Conservation (phyloP, 2,797 vertebrate genomes). For the Ceryle rudis region DNA sequence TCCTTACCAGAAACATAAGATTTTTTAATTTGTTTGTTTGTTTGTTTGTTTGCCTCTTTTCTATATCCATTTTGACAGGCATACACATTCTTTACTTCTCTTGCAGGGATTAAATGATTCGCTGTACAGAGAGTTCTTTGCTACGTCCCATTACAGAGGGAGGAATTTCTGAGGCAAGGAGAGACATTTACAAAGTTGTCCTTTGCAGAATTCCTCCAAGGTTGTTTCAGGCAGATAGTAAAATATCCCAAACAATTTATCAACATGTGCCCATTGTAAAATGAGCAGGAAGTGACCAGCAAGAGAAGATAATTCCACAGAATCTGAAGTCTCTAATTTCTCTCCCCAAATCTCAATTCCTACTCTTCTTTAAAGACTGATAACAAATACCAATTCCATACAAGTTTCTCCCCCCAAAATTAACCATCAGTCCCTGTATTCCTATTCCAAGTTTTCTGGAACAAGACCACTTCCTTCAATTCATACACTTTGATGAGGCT, state of each 20-base stretch:
- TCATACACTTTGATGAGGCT: neutral
- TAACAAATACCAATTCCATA: neutral
- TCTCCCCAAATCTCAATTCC: neutral
- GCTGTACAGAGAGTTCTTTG: neutral
- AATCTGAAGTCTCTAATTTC: neutral
- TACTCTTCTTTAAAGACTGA: neutral
- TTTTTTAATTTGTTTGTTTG: accelerated
- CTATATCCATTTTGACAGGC: neutral
- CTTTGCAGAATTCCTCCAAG: neutral
- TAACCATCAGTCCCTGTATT: neutral
- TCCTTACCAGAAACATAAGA: neutral
- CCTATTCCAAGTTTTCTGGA: neutral
- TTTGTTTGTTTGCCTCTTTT: neutral
- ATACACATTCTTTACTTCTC: neutral
- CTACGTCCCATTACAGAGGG: neutral
- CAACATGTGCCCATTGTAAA: neutral
- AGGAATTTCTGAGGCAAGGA: neutral
- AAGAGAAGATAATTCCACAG: neutral
- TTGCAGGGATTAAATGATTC: neutral
- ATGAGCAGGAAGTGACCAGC: neutral
- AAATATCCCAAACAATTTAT: neutral
- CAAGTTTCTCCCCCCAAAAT: neutral
- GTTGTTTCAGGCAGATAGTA: neutral
- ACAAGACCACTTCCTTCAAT: neutral
- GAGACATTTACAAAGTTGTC: neutral